Base-by-base conservation (phyloP, 1,140 invertebrate genomes). In the Bombus sylvicola region DNA sequence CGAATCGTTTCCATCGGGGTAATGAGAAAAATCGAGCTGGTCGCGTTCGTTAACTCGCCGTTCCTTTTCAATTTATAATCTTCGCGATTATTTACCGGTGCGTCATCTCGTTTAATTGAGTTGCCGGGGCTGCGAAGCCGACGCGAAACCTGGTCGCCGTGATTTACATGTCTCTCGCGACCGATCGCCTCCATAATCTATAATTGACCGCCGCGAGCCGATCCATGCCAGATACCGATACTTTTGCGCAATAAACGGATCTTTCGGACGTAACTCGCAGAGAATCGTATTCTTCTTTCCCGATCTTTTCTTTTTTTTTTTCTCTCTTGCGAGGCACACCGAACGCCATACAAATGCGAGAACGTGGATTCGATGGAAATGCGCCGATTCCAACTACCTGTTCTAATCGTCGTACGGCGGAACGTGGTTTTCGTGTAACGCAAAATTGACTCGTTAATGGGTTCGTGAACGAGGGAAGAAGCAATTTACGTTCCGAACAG, bases 51-150 rank as follows among this genome's bases (percentile, higher is more conserved):
- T 88, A 89, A 39, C 37, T 71, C 62, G 66, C 57, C 77, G 53
- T 87, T 83, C 81, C 88, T 83, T 84, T 82, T 79, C 59, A 89
- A 90, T 89, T 90, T 89, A 89, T 90, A 89, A 90, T 90, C 88
- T 77, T 85, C 75, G 73, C 73, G 85, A 90, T 89, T 90, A 90
- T 89, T 89, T 90, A 89, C 72, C 81, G 39, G 57, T 75, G 87
- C 81, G 89, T 90, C 89, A 80, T 86, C 74, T 74, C 81, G 84
- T 88, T 90, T 90, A 90, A 90, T 90, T 90, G 86, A 90, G 75
- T 81, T 80, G 88, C 73, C 86, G 82, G 64, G 62, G 62, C 37
- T 43, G 28, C 5, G 71, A 41, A 28, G 34, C 66, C 75, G 47
- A 59, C 57, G 83, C 79, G 43, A 89, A 62, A 69, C 53, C 47